Evolutionary conservation across 1,140 invertebrate species (phyloP).

Genomic region (Lasaia peninsularis): DNA sequence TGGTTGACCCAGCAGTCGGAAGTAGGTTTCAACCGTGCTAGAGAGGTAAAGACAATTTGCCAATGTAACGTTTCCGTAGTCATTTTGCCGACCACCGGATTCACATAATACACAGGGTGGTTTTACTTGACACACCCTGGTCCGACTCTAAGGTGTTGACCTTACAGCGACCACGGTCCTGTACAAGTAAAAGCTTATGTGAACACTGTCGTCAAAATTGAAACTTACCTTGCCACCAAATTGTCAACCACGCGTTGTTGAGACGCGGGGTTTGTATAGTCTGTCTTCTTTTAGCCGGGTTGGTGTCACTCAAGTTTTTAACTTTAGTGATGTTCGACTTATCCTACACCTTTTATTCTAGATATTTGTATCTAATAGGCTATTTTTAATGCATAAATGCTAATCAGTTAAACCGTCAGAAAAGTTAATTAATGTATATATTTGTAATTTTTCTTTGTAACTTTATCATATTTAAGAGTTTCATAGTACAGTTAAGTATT

Average conservation of each 20-base stretch:
- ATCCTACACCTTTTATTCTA: not conserved
- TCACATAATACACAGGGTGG: constrained; percentile 37
- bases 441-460: no score
- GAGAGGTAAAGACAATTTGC: constrained; percentile 57
- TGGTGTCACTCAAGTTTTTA: not conserved
- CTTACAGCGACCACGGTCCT: constrained; percentile 26
- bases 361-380: not conserved
- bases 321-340: not conserved
- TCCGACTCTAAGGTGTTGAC: not conserved
- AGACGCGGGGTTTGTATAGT: constrained; percentile 31
- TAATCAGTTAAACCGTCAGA: no score
- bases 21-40: constrained; percentile 21
- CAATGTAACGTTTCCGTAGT: constrained; percentile 51
- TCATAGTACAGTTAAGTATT: no score
- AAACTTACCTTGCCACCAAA: constrained; percentile 52
- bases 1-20: constrained; percentile 39
- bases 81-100: constrained; percentile 39
- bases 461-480: no score
- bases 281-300: not conserved
- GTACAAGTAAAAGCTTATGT: constrained; percentile 47
- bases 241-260: constrained; percentile 45
- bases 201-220: constrained; percentile 46
- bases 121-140: constrained; percentile 4
- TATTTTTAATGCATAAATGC: no score
- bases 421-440: no score